A percentile compares a stretch with the other conserved stretches of the same genome.
Evolutionary conservation across 2,113 vertebrate species (phyloP).

Genomic region (Pavo muticus): DNA sequence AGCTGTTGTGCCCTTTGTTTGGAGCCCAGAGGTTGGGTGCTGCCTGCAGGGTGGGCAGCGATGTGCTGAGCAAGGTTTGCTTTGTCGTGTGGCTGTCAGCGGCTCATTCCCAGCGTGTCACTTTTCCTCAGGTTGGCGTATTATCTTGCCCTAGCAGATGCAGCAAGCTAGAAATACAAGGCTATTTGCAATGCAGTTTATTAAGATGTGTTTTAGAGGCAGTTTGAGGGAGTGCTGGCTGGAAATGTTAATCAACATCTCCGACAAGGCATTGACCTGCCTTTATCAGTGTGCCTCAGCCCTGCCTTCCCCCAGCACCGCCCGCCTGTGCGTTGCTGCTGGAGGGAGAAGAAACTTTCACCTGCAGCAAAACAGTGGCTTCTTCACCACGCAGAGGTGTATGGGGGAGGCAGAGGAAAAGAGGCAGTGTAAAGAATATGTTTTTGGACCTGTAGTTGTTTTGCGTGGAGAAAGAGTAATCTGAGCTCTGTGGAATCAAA

Average conservation of each 20-base stretch:
- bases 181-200: slow-evolving; percentile 64
- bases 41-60: background rate
- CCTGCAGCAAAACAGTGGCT: background rate
- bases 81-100: slow-evolving; percentile 1
- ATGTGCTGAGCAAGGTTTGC: slow-evolving; percentile 9
- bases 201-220: slow-evolving; percentile 67
- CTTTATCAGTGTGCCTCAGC: slow-evolving; percentile 10
- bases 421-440: background rate
- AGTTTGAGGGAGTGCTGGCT: slow-evolving; percentile 48
- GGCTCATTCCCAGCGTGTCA: slow-evolving; percentile 53
- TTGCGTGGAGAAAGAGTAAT: slow-evolving; percentile 23
- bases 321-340: background rate
- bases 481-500: slow-evolving; percentile 22
- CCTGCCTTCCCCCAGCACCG: background rate
- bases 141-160: slow-evolving; percentile 73
- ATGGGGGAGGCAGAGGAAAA: background rate
- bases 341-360: background rate
- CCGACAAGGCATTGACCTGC: slow-evolving; percentile 23
- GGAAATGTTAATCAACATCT: slow-evolving; percentile 64
- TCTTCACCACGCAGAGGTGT: background rate
- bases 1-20: background rate
- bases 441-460: background rate
- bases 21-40: background rate
- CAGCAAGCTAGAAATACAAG: slow-evolving; percentile 62
- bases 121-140: slow-evolving; percentile 46